phyloP scores from a whole-genome alignment of 1,140 invertebrate genomes.

The Eufriesea mexicana region DNA sequence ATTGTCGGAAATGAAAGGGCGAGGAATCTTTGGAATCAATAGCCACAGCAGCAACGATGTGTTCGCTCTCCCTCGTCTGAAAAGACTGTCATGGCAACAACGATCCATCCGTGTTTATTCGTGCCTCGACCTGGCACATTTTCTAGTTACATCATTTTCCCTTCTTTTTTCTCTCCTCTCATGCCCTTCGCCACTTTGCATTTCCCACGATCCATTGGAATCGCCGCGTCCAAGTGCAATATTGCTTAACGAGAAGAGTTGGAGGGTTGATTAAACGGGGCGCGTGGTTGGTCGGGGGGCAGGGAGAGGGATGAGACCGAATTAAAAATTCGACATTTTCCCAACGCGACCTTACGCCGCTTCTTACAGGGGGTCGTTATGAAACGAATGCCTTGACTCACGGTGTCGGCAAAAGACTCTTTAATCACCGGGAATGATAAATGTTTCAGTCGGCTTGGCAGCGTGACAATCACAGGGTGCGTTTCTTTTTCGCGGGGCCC shows the following conservation, averaged over 20 bases:
- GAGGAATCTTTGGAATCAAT: slow-evolving; percentile 59
- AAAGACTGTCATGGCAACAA: slow-evolving; percentile 71
- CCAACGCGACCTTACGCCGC: background rate
- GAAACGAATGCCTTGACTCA: slow-evolving; percentile 8
- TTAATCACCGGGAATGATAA: slow-evolving; percentile 32
- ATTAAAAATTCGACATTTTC: slow-evolving; percentile 14
- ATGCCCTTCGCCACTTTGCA: background rate
- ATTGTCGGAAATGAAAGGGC: slow-evolving; percentile 38
- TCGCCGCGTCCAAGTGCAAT: background rate
- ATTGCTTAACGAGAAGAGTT: background rate
- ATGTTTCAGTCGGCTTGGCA: slow-evolving; percentile 18
- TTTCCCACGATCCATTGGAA: background rate
- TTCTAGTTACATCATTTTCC: slow-evolving; percentile 44
- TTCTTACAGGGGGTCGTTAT: slow-evolving; percentile 12
- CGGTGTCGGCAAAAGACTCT: slow-evolving; percentile 13
- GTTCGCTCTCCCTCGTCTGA: slow-evolving; percentile 55
- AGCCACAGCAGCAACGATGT: slow-evolving; percentile 53
- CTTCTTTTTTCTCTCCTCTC: slow-evolving; percentile 1
- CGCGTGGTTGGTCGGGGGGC: background rate
- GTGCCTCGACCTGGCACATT: slow-evolving; percentile 49
- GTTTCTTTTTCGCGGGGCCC: background rate
- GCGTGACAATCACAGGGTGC: slow-evolving; percentile 1
- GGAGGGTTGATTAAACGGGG: background rate
- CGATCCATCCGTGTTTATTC: slow-evolving; percentile 64
- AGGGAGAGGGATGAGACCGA: background rate